phyloP scores from a whole-genome alignment of 1,140 invertebrate species.

The Tetramorium parvispinum region DNA sequence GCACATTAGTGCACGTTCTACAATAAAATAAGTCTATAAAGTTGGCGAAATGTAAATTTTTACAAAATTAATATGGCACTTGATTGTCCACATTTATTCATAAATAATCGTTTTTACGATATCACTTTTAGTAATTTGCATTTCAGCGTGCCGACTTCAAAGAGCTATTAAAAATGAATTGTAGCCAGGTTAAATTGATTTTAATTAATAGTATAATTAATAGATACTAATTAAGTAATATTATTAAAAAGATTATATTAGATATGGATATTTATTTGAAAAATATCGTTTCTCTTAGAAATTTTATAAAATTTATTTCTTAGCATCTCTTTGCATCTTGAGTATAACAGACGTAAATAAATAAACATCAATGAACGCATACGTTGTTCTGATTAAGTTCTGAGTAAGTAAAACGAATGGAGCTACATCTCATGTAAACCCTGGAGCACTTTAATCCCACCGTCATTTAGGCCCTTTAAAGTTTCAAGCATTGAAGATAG shows the following conservation, averaged over 20 bases:
- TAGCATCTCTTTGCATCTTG: not conserved
- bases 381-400: constrained; percentile 13
- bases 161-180: not conserved
- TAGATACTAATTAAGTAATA: not conserved
- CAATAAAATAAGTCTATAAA: too few relatives aligned
- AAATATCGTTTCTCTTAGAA: not conserved
- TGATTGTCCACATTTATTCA: too few relatives aligned
- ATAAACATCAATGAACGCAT: constrained; percentile 28
- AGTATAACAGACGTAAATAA: constrained; percentile 7
- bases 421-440: constrained; percentile 5
- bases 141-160: too few relatives aligned
- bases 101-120: too few relatives aligned
- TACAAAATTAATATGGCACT: too few relatives aligned
- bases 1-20: not conserved
- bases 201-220: not conserved
- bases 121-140: too few relatives aligned
- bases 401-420: constrained; percentile 39
- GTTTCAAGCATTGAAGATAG: constrained; percentile 53
- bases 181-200: not conserved
- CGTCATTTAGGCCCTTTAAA: constrained; percentile 41
- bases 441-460: constrained; percentile 41
- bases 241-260: not conserved
- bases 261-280: not conserved
- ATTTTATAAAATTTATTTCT: not conserved
- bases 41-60: too few relatives aligned